Percentiles rank a stretch among this genome's conserved stretches.
These are phyloP conservation scores for Ommatoiulus sabulosus DNA, from an alignment of 2,888 invertebrate species.

Conservation along the genomic window DNA sequence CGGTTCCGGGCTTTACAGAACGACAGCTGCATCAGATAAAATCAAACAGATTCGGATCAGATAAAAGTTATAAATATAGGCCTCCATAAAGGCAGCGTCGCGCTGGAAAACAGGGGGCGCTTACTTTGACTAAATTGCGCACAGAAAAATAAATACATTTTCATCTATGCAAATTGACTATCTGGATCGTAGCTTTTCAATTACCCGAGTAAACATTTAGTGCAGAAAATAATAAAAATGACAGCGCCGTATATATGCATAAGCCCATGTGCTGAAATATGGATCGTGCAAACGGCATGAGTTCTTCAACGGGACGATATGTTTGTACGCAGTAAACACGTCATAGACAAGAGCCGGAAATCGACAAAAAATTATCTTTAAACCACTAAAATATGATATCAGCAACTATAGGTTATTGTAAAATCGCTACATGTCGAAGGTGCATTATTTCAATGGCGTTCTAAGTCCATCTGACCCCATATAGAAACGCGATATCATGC, in stretches of 20 bases:
- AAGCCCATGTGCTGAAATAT: neutral
- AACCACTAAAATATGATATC: too few relatives aligned
- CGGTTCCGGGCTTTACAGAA: slow-evolving; percentile 40
- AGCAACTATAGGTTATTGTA: too few relatives aligned
- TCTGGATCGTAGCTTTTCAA: slow-evolving; percentile 43
- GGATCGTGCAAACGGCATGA: neutral
- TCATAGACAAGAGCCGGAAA: neutral
- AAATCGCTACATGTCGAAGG: too few relatives aligned
- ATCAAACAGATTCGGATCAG: slow-evolving; percentile 33
- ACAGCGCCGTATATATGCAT: neutral
- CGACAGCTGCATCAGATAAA: slow-evolving; percentile 36
- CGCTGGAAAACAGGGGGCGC: slow-evolving; percentile 39
- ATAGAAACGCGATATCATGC: too few relatives aligned
- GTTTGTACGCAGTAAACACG: neutral
- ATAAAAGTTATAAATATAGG: slow-evolving; percentile 33
- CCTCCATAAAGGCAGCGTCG: neutral
- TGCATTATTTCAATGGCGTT: too few relatives aligned
- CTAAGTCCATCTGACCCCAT: too few relatives aligned
- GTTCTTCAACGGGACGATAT: neutral
- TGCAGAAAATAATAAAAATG: slow-evolving; percentile 28
- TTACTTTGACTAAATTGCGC: slow-evolving; percentile 40
- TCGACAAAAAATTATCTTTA: too few relatives aligned
- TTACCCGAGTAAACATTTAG: slow-evolving; percentile 31
- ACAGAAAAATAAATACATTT: slow-evolving; percentile 11
- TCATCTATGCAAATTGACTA: slow-evolving; percentile 43